A percentile compares a stretch with the other conserved stretches of the same genome.
These are phyloP conservation scores for Daphoenositta chrysoptera DNA, from an alignment of 2,113 vertebrate species.

Conservation along the genomic window DNA sequence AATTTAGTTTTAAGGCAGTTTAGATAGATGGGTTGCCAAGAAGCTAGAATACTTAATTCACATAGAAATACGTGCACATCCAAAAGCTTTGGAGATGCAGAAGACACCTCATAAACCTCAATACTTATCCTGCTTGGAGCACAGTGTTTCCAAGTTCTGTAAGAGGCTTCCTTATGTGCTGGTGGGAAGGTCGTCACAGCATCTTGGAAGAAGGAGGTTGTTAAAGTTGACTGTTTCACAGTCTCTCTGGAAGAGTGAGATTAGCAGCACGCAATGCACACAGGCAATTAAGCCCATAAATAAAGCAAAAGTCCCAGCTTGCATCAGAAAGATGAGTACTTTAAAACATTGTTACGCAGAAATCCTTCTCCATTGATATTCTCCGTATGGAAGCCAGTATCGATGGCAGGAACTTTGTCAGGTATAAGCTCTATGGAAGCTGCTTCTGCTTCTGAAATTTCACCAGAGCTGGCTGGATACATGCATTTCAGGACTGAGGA, in stretches of 20 bases:
- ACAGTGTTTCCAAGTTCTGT: neutral
- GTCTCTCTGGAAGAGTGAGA: neutral
- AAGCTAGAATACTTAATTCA: neutral
- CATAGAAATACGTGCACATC: neutral
- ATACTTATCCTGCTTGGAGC: neutral
- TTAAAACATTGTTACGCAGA: neutral
- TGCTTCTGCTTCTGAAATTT: neutral
- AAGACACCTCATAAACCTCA: slow-evolving; percentile 19
- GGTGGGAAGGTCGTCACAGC: neutral
- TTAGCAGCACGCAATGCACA: neutral
- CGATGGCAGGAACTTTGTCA: neutral
- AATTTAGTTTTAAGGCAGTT: neutral
- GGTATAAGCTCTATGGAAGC: neutral
- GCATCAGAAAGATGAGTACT: neutral
- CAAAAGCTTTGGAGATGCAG: neutral
- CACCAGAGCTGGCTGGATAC: neutral
- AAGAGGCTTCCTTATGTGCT: neutral
- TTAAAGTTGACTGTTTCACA: neutral
- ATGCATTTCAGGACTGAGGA: neutral
- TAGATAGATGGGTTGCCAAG: neutral
- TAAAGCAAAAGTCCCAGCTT: neutral
- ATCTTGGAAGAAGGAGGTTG: neutral
- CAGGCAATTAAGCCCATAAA: neutral
- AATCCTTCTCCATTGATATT: neutral
- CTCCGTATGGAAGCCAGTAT: rapidly evolving